These are phyloP conservation scores for Dascillus cervinus DNA, from an alignment of 2,888 invertebrate genomes.

Conservation along the genomic window DNA sequence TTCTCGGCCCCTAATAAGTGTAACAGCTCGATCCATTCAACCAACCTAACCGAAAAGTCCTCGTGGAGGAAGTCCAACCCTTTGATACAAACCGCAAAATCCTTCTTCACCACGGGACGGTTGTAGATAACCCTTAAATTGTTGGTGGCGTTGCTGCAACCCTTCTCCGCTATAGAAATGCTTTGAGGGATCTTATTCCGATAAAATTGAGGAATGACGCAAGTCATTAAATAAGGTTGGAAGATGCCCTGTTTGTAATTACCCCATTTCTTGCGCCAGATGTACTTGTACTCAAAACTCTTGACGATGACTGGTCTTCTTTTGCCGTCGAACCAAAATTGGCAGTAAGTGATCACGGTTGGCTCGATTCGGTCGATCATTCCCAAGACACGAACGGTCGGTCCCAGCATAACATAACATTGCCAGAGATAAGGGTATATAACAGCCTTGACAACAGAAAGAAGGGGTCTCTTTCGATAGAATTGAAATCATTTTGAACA, in stretches of 20 bases:
- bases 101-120: slow-evolving; percentile 57
- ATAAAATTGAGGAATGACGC: slow-evolving; percentile 67
- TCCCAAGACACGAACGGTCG: slow-evolving; percentile 63
- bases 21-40: slow-evolving; percentile 87
- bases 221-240: slow-evolving; percentile 80
- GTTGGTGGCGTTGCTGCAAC: slow-evolving; percentile 73
- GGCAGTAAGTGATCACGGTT: slow-evolving; percentile 66
- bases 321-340: slow-evolving; percentile 74
- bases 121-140: slow-evolving; percentile 70
- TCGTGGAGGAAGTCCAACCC: slow-evolving; percentile 83
- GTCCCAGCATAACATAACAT: slow-evolving; percentile 63
- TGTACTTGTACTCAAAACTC: slow-evolving; percentile 76
- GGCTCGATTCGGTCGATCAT: slow-evolving; percentile 82
- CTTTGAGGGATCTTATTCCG: slow-evolving; percentile 62
- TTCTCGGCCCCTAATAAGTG: slow-evolving; percentile 79
- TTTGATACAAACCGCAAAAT: slow-evolving; percentile 84
- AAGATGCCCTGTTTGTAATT: slow-evolving; percentile 77
- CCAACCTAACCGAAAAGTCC: slow-evolving; percentile 72
- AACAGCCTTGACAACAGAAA: too few relatives aligned
- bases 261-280: slow-evolving; percentile 84
- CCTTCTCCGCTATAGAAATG: slow-evolving; percentile 71
- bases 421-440: too few relatives aligned
- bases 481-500: too few relatives aligned
- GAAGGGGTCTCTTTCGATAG: too few relatives aligned
- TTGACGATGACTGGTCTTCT: slow-evolving; percentile 67